Conservation (phyloP, 2,797 vertebrate species). For the Buphagus erythrorhynchus region DNA sequence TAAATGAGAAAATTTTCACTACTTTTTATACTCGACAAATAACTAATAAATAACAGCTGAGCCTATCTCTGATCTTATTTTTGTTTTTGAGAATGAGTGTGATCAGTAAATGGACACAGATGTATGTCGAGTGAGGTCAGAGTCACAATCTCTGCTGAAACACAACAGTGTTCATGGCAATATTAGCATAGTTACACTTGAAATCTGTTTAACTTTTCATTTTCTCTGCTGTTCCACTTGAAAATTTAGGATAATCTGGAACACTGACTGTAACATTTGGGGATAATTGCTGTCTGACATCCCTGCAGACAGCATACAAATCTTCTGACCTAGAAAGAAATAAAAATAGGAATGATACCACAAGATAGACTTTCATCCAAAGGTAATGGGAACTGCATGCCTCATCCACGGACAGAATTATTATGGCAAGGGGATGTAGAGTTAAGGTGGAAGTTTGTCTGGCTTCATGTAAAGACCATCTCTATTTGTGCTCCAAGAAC, state of each 20-base stretch:
- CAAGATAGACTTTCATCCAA: neutral
- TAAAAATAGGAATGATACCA: neutral
- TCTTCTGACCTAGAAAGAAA: slow-evolving; percentile 21
- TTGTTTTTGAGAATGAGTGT: neutral
- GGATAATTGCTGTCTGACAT: neutral
- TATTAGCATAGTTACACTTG: neutral
- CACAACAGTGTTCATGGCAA: neutral
- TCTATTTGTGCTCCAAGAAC: neutral
- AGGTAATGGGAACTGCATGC: neutral
- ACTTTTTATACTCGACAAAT: neutral
- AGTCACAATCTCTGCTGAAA: neutral
- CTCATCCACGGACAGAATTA: neutral
- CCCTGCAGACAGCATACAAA: neutral
- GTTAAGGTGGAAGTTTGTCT: neutral
- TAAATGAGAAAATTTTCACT: neutral
- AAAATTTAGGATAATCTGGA: slow-evolving; percentile 37
- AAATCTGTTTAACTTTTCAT: neutral
- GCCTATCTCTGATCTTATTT: neutral
- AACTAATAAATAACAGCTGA: neutral
- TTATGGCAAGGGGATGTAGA: neutral
- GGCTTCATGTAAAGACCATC: neutral
- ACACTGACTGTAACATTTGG: neutral
- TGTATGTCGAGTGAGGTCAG: neutral
- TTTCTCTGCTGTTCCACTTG: neutral
- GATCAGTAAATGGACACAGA: neutral